Conservation (phyloP, 2,113 vertebrate species). For the Diadophis punctatus region DNA sequence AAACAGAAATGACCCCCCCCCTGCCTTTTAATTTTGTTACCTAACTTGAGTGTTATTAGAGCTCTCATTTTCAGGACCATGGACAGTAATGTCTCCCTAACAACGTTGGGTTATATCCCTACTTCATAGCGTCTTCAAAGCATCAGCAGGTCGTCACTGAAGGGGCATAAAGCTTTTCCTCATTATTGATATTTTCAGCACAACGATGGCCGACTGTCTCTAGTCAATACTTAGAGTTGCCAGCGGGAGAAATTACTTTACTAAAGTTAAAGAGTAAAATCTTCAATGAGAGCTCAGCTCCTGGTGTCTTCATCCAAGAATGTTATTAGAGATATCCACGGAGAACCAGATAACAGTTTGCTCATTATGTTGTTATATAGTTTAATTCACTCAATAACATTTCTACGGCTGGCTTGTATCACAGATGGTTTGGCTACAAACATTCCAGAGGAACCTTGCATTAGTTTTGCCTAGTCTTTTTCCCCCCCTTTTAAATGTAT, state of each 20-base stretch:
- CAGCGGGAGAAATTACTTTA: neutral
- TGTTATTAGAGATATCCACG: neutral
- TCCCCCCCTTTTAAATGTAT: fast-evolving
- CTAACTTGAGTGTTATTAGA: neutral
- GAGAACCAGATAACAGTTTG: neutral
- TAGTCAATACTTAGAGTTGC: neutral
- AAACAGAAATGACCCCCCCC: neutral
- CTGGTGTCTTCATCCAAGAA: neutral
- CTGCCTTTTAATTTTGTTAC: neutral
- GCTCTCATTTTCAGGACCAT: neutral
- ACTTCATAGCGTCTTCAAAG: neutral
- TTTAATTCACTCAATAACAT: neutral
- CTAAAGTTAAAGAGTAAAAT: neutral
- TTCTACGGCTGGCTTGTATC: neutral
- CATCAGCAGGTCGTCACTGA: neutral
- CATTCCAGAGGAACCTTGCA: neutral
- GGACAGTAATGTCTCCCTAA: neutral
- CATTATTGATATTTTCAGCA: neutral
- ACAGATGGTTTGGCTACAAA: neutral
- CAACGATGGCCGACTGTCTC: neutral
- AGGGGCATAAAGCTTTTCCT: neutral
- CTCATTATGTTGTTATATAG: neutral
- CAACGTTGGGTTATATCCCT: neutral
- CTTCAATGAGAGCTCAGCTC: neutral
- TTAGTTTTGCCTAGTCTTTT: neutral